A percentile compares a stretch with the other conserved stretches of the same genome.
phyloP scores from a whole-genome alignment of 2,888 invertebrate species.

The Seira sanloemensis region DNA sequence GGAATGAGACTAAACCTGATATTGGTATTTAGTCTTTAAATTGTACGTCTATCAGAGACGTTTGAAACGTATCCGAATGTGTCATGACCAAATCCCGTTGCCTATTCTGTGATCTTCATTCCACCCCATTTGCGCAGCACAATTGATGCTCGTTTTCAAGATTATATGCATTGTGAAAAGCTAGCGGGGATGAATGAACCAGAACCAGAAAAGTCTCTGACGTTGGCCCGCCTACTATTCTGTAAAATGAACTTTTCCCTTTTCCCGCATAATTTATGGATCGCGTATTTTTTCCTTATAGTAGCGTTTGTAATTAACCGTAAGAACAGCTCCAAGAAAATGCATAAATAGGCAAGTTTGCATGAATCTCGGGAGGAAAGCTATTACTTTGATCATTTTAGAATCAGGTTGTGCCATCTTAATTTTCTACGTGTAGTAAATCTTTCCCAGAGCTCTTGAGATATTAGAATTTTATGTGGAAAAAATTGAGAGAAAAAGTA shows the following conservation, averaged over 20 bases:
- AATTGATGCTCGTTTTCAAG: slow-evolving; percentile 27
- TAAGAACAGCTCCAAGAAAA: not conserved
- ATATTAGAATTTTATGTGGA: too few relatives aligned
- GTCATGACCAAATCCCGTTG: slow-evolving; percentile 25
- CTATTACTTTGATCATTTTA: too few relatives aligned
- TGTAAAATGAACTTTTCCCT: not conserved
- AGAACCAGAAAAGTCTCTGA: not conserved
- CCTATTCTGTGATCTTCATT: slow-evolving; percentile 31
- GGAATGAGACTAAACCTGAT: not conserved
- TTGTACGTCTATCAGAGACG: slow-evolving; percentile 22
- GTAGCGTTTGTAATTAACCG: slow-evolving; percentile 44
- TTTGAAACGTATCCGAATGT: slow-evolving; percentile 21
- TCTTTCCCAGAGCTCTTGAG: too few relatives aligned
- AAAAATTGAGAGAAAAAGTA: too few relatives aligned
- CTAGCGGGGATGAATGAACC: slow-evolving; percentile 6
- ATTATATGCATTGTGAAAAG: not conserved
- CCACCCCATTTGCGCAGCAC: slow-evolving; percentile 42
- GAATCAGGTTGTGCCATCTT: too few relatives aligned
- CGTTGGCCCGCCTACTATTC: not conserved
- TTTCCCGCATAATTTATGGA: slow-evolving; percentile 37
- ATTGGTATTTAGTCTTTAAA: not conserved
- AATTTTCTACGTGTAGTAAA: too few relatives aligned
- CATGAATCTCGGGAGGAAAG: too few relatives aligned
- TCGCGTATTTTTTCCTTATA: slow-evolving; percentile 35
- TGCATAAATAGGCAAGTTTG: too few relatives aligned